These are phyloP conservation scores for Peromyscus californicus DNA, from an alignment of 2,113 vertebrate genomes.

Conservation along the genomic window DNA sequence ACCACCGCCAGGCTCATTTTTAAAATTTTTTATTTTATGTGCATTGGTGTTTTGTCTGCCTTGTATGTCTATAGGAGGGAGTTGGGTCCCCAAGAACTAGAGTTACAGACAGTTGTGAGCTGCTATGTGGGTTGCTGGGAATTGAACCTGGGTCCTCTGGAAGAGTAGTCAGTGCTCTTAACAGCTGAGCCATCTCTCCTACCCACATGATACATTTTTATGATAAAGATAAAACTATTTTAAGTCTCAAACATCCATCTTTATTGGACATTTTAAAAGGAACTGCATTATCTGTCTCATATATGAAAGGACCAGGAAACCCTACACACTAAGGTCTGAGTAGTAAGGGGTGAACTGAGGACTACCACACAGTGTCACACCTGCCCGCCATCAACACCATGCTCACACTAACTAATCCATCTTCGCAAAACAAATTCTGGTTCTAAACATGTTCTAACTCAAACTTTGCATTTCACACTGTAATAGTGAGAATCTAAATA, in stretches of 20 bases:
- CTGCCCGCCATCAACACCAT: not conserved
- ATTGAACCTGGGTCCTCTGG: no score
- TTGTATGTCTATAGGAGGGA: no score
- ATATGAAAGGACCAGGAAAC: conserved; percentile 24
- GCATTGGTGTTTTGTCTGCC: no score
- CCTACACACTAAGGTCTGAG: conserved; percentile 3
- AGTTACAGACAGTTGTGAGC: no score
- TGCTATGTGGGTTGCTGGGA: no score
- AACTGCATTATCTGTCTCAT: not conserved
- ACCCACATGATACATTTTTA: not conserved
- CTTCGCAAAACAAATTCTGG: not conserved
- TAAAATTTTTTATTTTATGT: no score
- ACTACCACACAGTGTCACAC: not conserved
- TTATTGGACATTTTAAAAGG: conserved; percentile 23
- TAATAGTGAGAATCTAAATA: conserved; percentile 16
- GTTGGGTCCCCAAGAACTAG: no score
- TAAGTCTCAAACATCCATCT: conserved; percentile 26
- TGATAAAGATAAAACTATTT: conserved; percentile 23
- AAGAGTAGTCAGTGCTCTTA: no score
- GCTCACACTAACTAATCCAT: not conserved
- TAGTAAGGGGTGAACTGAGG: not conserved
- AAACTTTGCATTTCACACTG: not conserved
- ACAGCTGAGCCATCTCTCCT: no score
- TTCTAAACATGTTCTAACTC: conserved; percentile 41
- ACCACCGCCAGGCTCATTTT: no score